Base-by-base conservation (phyloP, 2,797 vertebrate species). In the Acanthurus lineatus region DNA sequence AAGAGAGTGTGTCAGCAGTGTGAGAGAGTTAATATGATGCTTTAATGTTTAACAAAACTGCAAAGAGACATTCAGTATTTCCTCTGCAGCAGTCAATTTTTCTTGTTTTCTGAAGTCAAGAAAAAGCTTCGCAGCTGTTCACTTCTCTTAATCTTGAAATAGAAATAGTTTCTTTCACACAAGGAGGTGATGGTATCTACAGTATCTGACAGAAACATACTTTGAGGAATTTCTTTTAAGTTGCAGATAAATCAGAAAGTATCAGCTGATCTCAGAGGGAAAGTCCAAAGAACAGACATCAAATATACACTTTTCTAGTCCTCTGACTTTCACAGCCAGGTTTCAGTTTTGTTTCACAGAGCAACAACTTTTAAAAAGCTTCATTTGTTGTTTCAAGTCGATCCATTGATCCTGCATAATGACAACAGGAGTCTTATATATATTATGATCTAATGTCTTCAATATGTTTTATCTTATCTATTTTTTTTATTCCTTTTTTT, bases 1-100 rank as follows among this genome's bases (percentile, higher is more conserved):
- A 3, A 60, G 52, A 86, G 25, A 60, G 70, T 53, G 60, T n/a
- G 10, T 68, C 0, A 45, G 20, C 42, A 48, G 20, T 19, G 3
- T 38, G 20, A 16, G 3, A 42, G 22, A 47, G 44, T 40, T 12
- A n/a, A 51, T 61, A 8, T 11, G n/a, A 25, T 38, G 17, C 16
- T 58, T 6, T 8, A 3, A 16, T 38, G 25, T 58, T 19, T 28
- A 2, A 5, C 57, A n/a, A 42, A 70, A 53, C 17, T 15, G 4
- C 11, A 25, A 54, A 16, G 20, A 14, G 7, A 16, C 5, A 16
- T 53, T 53, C 1, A 9, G 12, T 57, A 3, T 77, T 67, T 67
- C 1, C 9, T 32, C 28, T 32, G 28, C 3, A 2, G 9, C 20
- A 17, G 49, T 5, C 17, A 6, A 25, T 19, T 1, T 4, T 20